Evolutionary conservation across 2,113 vertebrate species (phyloP), one percentile per base, ranked within the genome.

Genomic region (Macrotus californicus): DNA sequence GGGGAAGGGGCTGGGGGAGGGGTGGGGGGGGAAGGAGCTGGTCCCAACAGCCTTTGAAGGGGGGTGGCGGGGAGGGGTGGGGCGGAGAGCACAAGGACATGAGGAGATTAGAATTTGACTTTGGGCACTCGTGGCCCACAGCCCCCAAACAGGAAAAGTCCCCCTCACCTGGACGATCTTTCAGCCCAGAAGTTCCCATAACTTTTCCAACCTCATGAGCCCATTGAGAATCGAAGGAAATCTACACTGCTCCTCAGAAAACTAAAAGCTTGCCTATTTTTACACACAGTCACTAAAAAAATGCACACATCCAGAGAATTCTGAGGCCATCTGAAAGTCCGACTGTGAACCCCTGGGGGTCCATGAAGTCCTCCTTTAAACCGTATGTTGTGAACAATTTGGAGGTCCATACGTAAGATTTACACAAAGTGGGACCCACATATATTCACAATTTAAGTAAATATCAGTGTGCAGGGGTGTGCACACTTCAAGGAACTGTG

Each of bases 1-100:
- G 24, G 15, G 5, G 22, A 31, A 29, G 34, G 48, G n/a, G n/a
- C n/a, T n/a, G n/a, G n/a, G n/a, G n/a, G 6, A 18, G 13, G 5
- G 9, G 26, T 12, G 26, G n/a, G 26, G 15, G 26, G n/a, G 16
- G 29, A 39, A 13, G 18, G 8, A 80, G 46, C 21, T 52, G 67
- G 87, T 15, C 34, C 12, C 5, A 21, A 56, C 19, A 66, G 70
- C 59, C 41, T 31, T 69, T 0, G 2, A 31, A 16, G 24, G 21
- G 56, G 22, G 56, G n/a, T n/a, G n/a, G n/a, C n/a, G n/a, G n/a
- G n/a, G n/a, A n/a, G n/a, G n/a, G n/a, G n/a, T n/a, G n/a, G n/a
- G n/a, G n/a, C n/a, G n/a, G n/a, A n/a, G n/a, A n/a, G n/a, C n/a
- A 19, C 59, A 7, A 0, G 21, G 50, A 26, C 67, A 1, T 0